Base-by-base conservation (phyloP, 2,888 invertebrate species). In the Furcula furcula region DNA sequence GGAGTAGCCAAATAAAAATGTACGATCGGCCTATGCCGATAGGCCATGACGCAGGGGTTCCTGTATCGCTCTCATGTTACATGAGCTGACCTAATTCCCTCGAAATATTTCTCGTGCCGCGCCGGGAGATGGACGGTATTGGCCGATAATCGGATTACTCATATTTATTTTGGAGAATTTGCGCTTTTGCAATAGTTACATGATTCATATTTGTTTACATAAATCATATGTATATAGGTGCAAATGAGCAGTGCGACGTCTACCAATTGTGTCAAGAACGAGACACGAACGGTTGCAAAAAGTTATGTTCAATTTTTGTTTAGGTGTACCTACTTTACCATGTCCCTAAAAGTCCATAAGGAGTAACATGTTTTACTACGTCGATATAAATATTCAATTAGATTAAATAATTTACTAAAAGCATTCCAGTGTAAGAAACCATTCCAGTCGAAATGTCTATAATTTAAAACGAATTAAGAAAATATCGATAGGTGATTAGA, bases 1-100 rank as follows among this genome's bases (percentile, higher is more conserved):
- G 59, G 71, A 76, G 76, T 71, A 77, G 74, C 82, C 77, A 82
- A 82, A 81, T 79, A 81, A 76, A 79, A 78, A 74, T 75, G 80
- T 78, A 77, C 80, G 77, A 72, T 75, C 73, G 69, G 57, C 64
- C 59, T 39, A 43, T 19, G 31, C 59, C 70, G 62, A 74, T 71
- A 56, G 56, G 40, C 57, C 52, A 56, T 76, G 77, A 77, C 71
- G 70, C 56, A 51, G 55, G 55, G 59, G 59, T 63, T 74, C 67
- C 63, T 55, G 63, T 66, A 69, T 54, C 69, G 51, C 56, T 70
- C 69, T 74, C 71, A 55, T 65, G 61, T 80, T 75, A 76, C 77
- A 76, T 60, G 58, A 65, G 67, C 58, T 79, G 79, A 81, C 82
- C 82, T 71, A 76, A 76, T 80, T 65, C 53, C 40, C 46, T 50